phyloP scores from a whole-genome alignment of 1,140 invertebrate genomes.

The Drosophila cardini region DNA sequence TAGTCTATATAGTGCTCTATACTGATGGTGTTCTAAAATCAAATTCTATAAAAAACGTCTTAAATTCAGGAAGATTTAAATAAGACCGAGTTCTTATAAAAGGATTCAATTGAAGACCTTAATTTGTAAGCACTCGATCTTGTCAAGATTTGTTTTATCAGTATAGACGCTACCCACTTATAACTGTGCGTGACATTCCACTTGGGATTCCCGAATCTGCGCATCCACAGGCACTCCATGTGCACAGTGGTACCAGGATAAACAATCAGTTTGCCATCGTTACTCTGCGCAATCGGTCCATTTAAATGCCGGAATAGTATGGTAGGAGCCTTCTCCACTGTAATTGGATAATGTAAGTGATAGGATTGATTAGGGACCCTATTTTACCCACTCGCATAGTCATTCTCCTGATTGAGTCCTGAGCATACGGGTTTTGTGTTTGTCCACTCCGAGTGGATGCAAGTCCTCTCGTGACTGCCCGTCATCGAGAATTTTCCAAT shows the following conservation, averaged over 20 bases:
- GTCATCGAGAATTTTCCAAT: conserved; percentile 90
- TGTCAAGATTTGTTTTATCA: too few species aligned
- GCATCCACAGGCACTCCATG: conserved; percentile 94
- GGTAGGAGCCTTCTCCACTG: conserved; percentile 94
- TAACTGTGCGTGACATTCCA: conserved; percentile 91
- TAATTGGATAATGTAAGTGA: neutral
- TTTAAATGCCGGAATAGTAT: conserved; percentile 92
- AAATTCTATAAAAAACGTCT: too few species aligned
- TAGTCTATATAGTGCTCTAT: neutral
- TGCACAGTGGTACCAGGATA: conserved; percentile 93
- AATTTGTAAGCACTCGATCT: too few species aligned
- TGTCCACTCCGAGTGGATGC: conserved; percentile 91
- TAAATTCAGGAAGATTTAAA: too few species aligned
- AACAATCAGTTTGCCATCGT: conserved; percentile 92
- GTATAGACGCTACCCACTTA: conserved; percentile 84
- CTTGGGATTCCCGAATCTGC: conserved; percentile 92
- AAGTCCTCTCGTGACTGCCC: conserved; percentile 88
- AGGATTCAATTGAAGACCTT: too few species aligned
- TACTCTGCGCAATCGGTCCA: conserved; percentile 94
- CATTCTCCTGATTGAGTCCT: conserved; percentile 93
- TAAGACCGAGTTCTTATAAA: too few species aligned
- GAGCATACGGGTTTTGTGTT: conserved; percentile 91
- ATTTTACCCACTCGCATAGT: conserved; percentile 90
- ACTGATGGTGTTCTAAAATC: too few species aligned
- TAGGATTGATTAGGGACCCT: neutral